Evolutionary conservation across 2,113 vertebrate species (phyloP).

Genomic region (Sphaerodactylus townsendi): DNA sequence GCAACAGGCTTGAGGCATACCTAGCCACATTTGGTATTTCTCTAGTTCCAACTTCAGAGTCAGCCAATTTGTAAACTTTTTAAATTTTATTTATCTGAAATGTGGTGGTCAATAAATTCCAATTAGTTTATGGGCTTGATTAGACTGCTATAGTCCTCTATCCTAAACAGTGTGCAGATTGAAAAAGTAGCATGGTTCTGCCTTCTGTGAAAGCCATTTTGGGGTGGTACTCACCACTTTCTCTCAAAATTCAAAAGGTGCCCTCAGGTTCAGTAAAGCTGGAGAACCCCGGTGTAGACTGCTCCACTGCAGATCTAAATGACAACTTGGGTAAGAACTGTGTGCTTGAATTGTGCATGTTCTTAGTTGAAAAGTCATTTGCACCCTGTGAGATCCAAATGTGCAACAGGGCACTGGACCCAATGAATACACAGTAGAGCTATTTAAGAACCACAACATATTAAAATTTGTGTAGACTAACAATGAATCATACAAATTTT

Average conservation of each 20-base stretch:
- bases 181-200: neutral
- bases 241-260: too few species aligned
- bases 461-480: neutral
- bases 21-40: neutral
- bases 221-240: too few species aligned
- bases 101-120: too few species aligned
- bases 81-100: neutral
- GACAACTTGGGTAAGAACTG: neutral
- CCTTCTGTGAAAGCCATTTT: too few species aligned
- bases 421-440: neutral
- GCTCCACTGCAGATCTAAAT: neutral
- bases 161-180: neutral
- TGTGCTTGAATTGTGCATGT: neutral
- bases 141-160: neutral
- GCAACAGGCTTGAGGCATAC: neutral
- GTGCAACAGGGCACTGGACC: neutral
- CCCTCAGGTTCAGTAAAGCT: too few species aligned
- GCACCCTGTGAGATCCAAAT: neutral
- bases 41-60: neutral
- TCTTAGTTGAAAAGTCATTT: neutral
- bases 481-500: slow-evolving; percentile 11
- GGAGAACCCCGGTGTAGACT: neutral
- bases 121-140: neutral
- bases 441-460: slow-evolving; percentile 21
- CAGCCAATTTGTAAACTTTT: neutral